Conservation (phyloP, 2,888 invertebrate species). For the Thalpophila matura region DNA sequence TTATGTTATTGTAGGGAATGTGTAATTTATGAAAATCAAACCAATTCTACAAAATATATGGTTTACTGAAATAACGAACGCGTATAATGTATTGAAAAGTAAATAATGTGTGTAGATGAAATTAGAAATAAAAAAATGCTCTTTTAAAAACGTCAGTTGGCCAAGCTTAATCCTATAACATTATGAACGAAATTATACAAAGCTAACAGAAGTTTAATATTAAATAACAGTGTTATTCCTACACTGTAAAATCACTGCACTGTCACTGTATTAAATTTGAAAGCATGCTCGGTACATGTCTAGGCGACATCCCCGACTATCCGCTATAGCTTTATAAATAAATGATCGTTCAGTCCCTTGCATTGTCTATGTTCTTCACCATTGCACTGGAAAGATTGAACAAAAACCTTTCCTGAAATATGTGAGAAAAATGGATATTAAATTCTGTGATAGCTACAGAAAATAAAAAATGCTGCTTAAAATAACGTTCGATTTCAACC, state of each 20-base stretch:
- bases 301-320: slow-evolving; percentile 40
- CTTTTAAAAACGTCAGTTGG: too few species aligned
- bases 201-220: slow-evolving; percentile 12
- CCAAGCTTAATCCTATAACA: neutral
- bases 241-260: slow-evolving; percentile 24
- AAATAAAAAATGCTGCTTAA: neutral
- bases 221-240: slow-evolving; percentile 10
- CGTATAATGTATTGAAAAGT: too few species aligned
- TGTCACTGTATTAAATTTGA: slow-evolving; percentile 33
- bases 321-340: slow-evolving; percentile 57
- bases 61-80: too few species aligned
- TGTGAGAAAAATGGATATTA: slow-evolving; percentile 27
- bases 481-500: too few species aligned
- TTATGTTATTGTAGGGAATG: too few species aligned
- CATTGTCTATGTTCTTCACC: slow-evolving; percentile 46
- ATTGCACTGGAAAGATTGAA: slow-evolving; percentile 49
- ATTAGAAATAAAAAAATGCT: too few species aligned
- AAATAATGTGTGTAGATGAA: too few species aligned
- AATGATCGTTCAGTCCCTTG: slow-evolving; percentile 42
- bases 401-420: slow-evolving; percentile 21
- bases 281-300: slow-evolving; percentile 31
- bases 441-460: slow-evolving; percentile 16
- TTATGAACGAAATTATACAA: neutral
- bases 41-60: too few species aligned
- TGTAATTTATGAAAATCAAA: too few species aligned